Evolutionary conservation across 2,113 vertebrate genomes (phyloP), one percentile per base, ranked within the genome.

Genomic region (Meriones unguiculatus): DNA sequence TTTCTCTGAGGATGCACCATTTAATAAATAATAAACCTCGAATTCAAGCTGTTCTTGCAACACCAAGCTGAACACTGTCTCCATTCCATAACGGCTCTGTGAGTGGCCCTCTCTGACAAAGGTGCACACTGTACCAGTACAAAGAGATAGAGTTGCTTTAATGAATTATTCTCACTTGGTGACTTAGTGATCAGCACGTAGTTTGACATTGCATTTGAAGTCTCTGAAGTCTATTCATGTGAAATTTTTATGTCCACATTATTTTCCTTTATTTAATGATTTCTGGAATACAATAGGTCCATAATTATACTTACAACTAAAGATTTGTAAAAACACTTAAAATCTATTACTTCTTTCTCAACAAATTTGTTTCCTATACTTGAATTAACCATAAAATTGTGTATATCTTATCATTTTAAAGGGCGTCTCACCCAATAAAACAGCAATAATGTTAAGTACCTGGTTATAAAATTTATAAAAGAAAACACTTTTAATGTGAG

Each of bases 131-230:
- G 64, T 57, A 28, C 38, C 46, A 52, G 30, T 70, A 46, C 50
- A 95, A 50, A 87, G 52, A 86, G 70, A 7, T 12, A 25, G 1
- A 75, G 41, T 80, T 80, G 78, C 46, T 94, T 76, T 30, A 25
- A 84, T 62, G 73, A 65, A 57, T 87, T 69, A 76, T 75, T 96
- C 38, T 78, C 90, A 72, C 90, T 95, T 88, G 70, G 57, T 95
- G 81, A 70, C 70, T 87, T 80, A 89, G 73, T 87, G 72, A 85
- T 75, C n/a, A 69, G 52, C 18, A 92, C 90, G 88, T 90, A 30
- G 5, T 77, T 94, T 92, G 75, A 25, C 77, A 85, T 96, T n/a
- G 32, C 87, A 10, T 77, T 67, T 80, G 59, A 96, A 87, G 85
- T 94, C 38, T 87, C 75, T 93, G 76, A 69, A 92, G 80, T 72